phyloP scores from a whole-genome alignment of 1,140 invertebrate species.

The Leptopilina clavipes region DNA sequence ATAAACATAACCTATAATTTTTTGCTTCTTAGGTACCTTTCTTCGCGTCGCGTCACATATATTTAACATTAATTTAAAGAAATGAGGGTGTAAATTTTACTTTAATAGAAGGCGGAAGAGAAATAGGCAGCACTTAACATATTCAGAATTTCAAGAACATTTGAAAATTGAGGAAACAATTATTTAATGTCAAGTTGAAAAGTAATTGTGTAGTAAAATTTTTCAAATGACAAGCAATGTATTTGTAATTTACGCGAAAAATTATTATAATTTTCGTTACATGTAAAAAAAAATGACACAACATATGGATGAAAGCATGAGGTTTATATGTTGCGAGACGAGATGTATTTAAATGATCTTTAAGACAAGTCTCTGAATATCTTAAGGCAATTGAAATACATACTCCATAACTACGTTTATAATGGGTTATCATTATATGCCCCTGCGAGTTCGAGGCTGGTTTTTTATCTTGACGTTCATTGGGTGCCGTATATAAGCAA shows the following conservation, averaged over 20 bases:
- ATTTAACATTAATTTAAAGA: too few species aligned
- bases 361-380: conserved; percentile 7
- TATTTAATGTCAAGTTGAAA: too few species aligned
- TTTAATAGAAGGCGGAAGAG: not conserved
- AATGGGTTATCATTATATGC: conserved; percentile 56
- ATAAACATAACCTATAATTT: too few species aligned
- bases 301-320: not conserved
- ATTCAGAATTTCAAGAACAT: too few species aligned
- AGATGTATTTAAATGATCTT: not conserved
- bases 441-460: conserved; percentile 30
- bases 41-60: too few species aligned
- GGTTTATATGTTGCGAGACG: not conserved
- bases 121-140: not conserved
- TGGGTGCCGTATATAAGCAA: conserved; percentile 21
- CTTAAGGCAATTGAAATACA: conserved; percentile 54
- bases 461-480: conserved; percentile 40
- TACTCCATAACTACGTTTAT: conserved; percentile 37
- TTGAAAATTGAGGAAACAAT: too few species aligned
- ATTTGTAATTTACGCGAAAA: too few species aligned
- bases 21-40: too few species aligned
- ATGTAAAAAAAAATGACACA: not conserved
- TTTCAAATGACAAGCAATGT: too few species aligned
- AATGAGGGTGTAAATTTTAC: not conserved
- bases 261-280: not conserved
- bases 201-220: too few species aligned